phyloP scores from a whole-genome alignment of 53 echinoderm and acorn worm genomes.

The Patiria pectinifera region DNA sequence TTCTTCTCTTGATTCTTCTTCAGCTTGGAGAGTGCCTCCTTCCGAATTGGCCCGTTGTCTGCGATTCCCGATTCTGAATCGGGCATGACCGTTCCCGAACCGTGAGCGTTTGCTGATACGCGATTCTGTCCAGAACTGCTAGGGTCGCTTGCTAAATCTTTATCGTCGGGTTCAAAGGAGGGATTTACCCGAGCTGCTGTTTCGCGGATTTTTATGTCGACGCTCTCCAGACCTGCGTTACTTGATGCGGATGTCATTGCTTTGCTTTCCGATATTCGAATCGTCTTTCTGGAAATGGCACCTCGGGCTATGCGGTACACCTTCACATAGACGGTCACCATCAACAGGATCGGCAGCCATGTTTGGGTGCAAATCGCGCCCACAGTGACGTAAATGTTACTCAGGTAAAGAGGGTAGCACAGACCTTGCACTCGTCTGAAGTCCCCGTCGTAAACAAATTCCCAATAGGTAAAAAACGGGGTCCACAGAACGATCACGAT shows the following conservation, averaged over 20 bases:
- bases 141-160: background rate
- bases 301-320: background rate
- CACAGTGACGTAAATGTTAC: background rate
- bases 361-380: background rate
- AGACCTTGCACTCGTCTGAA: background rate
- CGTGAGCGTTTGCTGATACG: background rate
- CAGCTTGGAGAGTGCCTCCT: background rate
- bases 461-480: conserved; percentile 6
- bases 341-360: conserved; percentile 1
- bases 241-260: background rate
- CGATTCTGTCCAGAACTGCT: no score
- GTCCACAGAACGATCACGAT: background rate
- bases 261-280: background rate
- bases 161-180: background rate
- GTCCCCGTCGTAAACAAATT: background rate
- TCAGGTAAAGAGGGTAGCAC: conserved; percentile 3
- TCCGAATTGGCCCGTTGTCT: background rate
- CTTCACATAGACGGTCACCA: background rate
- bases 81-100: background rate
- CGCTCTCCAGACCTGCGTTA: background rate
- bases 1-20: conserved; percentile 22
- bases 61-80: background rate
- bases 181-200: background rate
- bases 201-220: background rate
- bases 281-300: background rate